A percentile compares a stretch with the other conserved stretches of the same genome.
Conservation (phyloP, 2,888 invertebrate genomes). For the Diabrotica balteata region DNA sequence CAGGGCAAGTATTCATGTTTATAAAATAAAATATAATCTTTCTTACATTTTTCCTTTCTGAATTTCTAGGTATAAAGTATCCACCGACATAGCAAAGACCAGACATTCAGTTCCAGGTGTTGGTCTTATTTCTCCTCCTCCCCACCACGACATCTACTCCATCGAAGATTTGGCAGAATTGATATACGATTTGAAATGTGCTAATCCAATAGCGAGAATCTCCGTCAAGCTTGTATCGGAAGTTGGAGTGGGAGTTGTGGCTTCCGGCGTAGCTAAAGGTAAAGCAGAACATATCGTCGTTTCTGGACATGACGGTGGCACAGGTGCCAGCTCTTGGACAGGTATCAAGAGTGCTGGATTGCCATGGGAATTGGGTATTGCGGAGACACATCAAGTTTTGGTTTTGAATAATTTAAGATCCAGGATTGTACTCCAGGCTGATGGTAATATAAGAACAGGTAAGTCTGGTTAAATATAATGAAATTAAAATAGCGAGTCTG, state of each 20-base stretch:
- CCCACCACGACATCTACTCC: conserved; percentile 99
- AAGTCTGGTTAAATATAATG: conserved; percentile 13
- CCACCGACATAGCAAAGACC: conserved; percentile 92
- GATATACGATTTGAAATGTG: conserved; percentile 97
- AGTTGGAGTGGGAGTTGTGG: conserved; percentile 91
- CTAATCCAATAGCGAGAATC: conserved; percentile 93
- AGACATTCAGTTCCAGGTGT: conserved; percentile 97
- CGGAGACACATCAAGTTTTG: conserved; percentile 97
- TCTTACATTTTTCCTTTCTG: not conserved
- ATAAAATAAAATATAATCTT: not conserved
- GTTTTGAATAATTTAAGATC: conserved; percentile 92
- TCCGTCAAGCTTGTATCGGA: conserved; percentile 98
- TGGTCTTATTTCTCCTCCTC: conserved; percentile 97
- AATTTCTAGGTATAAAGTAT: conserved; percentile 74
- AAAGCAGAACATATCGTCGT: conserved; percentile 99
- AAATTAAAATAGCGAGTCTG: too few relatives aligned
- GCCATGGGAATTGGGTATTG: conserved; percentile 98
- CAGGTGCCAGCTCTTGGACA: conserved; percentile 98
- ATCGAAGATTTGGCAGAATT: conserved; percentile 98
- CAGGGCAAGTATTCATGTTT: conserved; percentile 62
- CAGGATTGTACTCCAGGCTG: conserved; percentile 94
- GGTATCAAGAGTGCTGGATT: conserved; percentile 98
- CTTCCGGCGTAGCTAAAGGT: conserved; percentile 81
- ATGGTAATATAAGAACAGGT: conserved; percentile 92
- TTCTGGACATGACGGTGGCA: conserved; percentile 99